A percentile compares a stretch with the other conserved stretches of the same genome.
phyloP scores from a whole-genome alignment of 2,888 invertebrate genomes.

The Spilosoma lubricipeda region DNA sequence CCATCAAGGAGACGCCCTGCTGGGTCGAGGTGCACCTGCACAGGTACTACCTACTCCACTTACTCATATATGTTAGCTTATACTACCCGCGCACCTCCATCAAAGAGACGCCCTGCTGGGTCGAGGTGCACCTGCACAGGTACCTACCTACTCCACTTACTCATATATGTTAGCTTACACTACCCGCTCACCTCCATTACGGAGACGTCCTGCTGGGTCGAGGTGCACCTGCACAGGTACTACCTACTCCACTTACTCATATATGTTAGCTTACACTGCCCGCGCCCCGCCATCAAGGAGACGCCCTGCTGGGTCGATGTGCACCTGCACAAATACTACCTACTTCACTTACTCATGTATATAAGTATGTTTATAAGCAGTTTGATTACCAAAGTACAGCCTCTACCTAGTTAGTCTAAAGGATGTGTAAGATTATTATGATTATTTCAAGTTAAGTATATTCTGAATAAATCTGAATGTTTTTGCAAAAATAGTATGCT shows the following conservation, averaged over 20 bases:
- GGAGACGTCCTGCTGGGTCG: constrained; percentile 99
- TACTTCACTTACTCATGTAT: no score
- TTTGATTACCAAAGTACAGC: no score
- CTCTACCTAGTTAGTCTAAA: no score
- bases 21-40: constrained; percentile 92
- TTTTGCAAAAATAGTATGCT: no score
- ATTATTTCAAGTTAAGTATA: no score
- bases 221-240: constrained; percentile 94
- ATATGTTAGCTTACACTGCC: constrained; percentile 88
- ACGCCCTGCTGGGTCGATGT: constrained; percentile 99
- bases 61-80: no score
- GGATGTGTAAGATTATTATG: no score
- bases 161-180: constrained; percentile 91
- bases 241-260: background rate
- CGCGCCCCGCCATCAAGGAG: constrained; percentile 98
- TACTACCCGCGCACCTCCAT: constrained; percentile 97
- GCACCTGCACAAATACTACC: constrained; percentile 90
- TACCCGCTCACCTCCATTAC: constrained; percentile 99
- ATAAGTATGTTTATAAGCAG: no score
- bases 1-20: constrained; percentile 99
- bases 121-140: constrained; percentile 96
- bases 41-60: constrained; percentile 65
- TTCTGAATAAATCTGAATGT: no score
- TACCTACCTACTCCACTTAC: constrained; percentile 30
- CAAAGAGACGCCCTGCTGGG: constrained; percentile 99